A percentile compares a stretch with the other conserved stretches of the same genome.
Evolutionary conservation across 2,888 invertebrate species (phyloP).

Genomic region (Deroplatys truncata): DNA sequence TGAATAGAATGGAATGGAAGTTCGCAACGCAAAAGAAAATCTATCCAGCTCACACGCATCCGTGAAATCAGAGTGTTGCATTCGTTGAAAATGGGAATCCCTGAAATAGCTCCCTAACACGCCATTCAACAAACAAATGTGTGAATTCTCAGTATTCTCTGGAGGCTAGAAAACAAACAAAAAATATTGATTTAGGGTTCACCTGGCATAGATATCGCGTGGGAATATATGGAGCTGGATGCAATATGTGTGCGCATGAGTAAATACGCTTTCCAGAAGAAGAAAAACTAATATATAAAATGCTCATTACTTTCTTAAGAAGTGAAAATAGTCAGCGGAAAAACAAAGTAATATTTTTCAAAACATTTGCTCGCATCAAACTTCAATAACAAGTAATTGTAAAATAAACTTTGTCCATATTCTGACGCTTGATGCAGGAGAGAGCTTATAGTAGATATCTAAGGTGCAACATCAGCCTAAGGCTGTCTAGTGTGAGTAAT

Average conservation of each 20-base stretch:
- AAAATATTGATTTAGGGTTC: not conserved
- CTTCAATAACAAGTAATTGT: too few relatives aligned
- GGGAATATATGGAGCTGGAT: not conserved
- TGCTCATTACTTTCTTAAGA: too few relatives aligned
- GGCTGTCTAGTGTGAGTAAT: too few relatives aligned
- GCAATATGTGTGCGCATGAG: not conserved
- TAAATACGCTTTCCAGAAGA: not conserved
- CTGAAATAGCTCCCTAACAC: not conserved
- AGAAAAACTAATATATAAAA: too few relatives aligned
- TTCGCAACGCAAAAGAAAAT: not conserved
- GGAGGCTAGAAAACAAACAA: not conserved
- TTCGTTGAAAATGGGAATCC: not conserved
- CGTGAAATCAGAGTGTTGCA: too few relatives aligned
- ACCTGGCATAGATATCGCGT: not conserved
- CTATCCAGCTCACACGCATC: not conserved
- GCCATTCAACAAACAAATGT: not conserved
- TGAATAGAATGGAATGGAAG: not conserved
- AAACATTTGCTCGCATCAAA: too few relatives aligned
- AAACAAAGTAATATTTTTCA: too few relatives aligned
- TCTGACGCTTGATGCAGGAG: too few relatives aligned
- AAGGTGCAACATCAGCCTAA: too few relatives aligned
- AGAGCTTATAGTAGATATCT: too few relatives aligned
- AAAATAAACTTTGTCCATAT: too few relatives aligned
- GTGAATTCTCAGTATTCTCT: not conserved
- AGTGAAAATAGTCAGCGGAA: too few relatives aligned